A percentile compares a stretch with the other conserved stretches of the same genome.
Conservation (phyloP, 1,140 invertebrate species). For the Calycopis cecrops region DNA sequence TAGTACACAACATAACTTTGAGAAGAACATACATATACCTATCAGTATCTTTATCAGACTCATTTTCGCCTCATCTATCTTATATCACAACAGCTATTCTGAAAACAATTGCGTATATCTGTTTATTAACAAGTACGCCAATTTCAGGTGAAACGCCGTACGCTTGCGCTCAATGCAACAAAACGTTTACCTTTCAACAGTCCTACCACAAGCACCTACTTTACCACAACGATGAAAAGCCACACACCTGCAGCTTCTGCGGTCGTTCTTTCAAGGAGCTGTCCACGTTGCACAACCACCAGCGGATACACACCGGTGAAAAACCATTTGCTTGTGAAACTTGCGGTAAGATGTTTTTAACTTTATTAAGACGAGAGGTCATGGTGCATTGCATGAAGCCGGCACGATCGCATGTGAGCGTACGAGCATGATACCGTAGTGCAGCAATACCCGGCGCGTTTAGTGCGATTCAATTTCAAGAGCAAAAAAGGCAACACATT, state of each 20-base stretch:
- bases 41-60: neutral
- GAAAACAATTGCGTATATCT: too few species aligned
- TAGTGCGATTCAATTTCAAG: too few species aligned
- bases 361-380: too few species aligned
- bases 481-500: too few species aligned
- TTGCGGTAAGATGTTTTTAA: slow-evolving; percentile 90
- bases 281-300: slow-evolving; percentile 92
- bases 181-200: slow-evolving; percentile 93
- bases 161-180: slow-evolving; percentile 87
- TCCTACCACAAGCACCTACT: slow-evolving; percentile 93
- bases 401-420: too few species aligned
- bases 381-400: too few species aligned
- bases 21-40: neutral
- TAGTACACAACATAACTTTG: too few species aligned
- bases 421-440: too few species aligned
- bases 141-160: slow-evolving; percentile 89
- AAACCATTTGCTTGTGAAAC: slow-evolving; percentile 94
- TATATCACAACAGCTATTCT: neutral
- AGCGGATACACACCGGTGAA: slow-evolving; percentile 91
- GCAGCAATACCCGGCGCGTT: too few species aligned
- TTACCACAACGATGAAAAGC: slow-evolving; percentile 90
- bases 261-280: slow-evolving; percentile 90
- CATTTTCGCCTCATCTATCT: slow-evolving; percentile 2
- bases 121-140: slow-evolving; percentile 14
- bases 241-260: slow-evolving; percentile 86